Percentiles rank a stretch among this genome's conserved stretches.
Conservation (phyloP, 2,888 invertebrate species). For the Gymnosoma rotundatum region DNA sequence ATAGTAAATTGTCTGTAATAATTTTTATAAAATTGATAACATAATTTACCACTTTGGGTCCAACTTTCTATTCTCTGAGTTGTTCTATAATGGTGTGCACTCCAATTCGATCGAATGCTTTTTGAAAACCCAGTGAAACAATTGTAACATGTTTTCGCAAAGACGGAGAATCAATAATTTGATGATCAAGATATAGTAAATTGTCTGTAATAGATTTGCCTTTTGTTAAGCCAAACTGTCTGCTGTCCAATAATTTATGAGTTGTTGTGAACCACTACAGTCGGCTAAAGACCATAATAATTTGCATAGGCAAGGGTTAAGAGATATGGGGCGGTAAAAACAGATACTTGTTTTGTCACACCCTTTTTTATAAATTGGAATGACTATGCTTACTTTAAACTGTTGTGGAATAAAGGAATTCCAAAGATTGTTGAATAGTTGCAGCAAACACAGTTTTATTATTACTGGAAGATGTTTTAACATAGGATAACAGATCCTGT, state of each 20-base stretch:
- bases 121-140: slow-evolving; percentile 39
- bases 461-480: slow-evolving; percentile 1
- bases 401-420: slow-evolving; percentile 39
- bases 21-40: no score
- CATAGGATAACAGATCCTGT: slow-evolving; percentile 46
- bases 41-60: no score
- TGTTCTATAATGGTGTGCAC: no score
- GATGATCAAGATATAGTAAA: no score
- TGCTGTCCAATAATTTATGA: slow-evolving; percentile 41
- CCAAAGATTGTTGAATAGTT: slow-evolving; percentile 39
- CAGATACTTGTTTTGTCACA: slow-evolving; percentile 22
- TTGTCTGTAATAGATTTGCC: no score
- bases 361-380: slow-evolving; percentile 48
- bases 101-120: slow-evolving; percentile 52
- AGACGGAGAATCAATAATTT: no score
- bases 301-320: slow-evolving; percentile 49
- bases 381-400: slow-evolving; percentile 42
- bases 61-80: no score
- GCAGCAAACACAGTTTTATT: slow-evolving; percentile 7
- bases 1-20: no score
- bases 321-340: slow-evolving; percentile 54
- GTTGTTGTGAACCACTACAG: slow-evolving; percentile 48
- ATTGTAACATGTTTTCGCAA: slow-evolving; percentile 50
- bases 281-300: no score
- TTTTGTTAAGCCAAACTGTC: slow-evolving; percentile 48